Evolutionary conservation across 2,113 vertebrate genomes (phyloP), one percentile per base, ranked within the genome.

Genomic region (Seriola rivoliana): DNA sequence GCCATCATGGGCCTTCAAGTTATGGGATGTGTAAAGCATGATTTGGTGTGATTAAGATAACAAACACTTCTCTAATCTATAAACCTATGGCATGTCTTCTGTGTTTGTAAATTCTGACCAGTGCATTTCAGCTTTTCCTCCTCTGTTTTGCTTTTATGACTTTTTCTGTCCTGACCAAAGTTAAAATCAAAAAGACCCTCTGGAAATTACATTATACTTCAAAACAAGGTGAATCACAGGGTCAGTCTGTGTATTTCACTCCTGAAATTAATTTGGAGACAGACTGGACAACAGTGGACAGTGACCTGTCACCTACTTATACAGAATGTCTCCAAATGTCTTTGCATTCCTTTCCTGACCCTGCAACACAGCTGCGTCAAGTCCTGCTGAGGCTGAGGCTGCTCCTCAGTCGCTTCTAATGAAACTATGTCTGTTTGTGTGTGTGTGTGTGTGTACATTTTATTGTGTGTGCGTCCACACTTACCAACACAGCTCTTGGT

Each of bases 401-500:
- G 69, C 71, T 67, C 34, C 14, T 78, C 59, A 17, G 9, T 64
- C 63, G 54, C 17, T 76, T 78, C 54, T 50, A 44, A 75, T 80
- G 46, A 85, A 69, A 76, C 46, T 46, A 2, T 46, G 59, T 38
- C 54, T 59, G 32, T 80, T 29, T 74, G 13, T 60, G 14, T 57
- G 50, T 32, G 46, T 58, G 36, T 59, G 17, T 70, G 62, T 32
- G 52, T 58, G 36, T 57, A 19, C 16, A 17, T 63, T 17, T 68
- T 25, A 25, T 44, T 57, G 57, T 48, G 62, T 57, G 57, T 48
- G 62, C 17, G 5, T 9, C 23, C n/a, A 58, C 46, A 75, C 78
- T 83, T 91, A 99, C 98, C 98, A 60, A 86, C 85, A 66, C 98
- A 99, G 83, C 93, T 93, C 89, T 96, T 97, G 81, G 92, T 96